Percentiles rank a stretch among this genome's conserved stretches.
Conservation (phyloP, 1,140 invertebrate genomes). For the Trichoplusia ni region DNA sequence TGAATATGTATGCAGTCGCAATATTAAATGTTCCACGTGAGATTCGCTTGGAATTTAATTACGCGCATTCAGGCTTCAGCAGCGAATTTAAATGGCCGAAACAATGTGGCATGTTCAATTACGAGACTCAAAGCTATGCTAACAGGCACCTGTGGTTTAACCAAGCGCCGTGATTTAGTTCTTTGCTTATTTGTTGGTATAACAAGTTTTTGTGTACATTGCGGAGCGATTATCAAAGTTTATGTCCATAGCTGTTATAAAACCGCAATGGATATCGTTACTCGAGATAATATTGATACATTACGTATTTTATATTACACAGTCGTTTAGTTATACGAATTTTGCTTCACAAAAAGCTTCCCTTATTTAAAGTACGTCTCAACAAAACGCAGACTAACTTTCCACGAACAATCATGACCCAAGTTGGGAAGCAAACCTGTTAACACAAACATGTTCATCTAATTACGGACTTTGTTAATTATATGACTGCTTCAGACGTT, state of each 20-base stretch:
- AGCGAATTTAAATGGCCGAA: slow-evolving; percentile 3
- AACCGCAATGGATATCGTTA: no score
- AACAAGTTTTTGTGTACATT: no score
- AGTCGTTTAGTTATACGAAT: no score
- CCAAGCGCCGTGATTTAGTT: no score
- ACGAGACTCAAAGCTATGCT: background rate
- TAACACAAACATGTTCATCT: slow-evolving; percentile 19
- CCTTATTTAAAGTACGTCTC: no score
- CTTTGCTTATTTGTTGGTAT: no score
- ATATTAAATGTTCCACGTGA: slow-evolving; percentile 4
- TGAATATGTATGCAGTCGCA: background rate
- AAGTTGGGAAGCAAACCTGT: slow-evolving; percentile 6
- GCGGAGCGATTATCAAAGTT: no score
- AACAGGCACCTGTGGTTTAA: background rate
- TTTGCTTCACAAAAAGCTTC: no score
- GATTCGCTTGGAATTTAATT: slow-evolving; percentile 5
- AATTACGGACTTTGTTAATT: slow-evolving; percentile 35
- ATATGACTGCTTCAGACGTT: slow-evolving; percentile 4
- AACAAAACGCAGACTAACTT: no score
- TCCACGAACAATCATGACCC: background rate
- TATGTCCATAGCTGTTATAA: no score
- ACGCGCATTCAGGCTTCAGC: slow-evolving; percentile 4
- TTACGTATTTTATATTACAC: no score
- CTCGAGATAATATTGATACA: no score
- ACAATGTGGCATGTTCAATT: background rate